Conservation (phyloP, 2,113 vertebrate genomes). For the Caranx ignobilis region DNA sequence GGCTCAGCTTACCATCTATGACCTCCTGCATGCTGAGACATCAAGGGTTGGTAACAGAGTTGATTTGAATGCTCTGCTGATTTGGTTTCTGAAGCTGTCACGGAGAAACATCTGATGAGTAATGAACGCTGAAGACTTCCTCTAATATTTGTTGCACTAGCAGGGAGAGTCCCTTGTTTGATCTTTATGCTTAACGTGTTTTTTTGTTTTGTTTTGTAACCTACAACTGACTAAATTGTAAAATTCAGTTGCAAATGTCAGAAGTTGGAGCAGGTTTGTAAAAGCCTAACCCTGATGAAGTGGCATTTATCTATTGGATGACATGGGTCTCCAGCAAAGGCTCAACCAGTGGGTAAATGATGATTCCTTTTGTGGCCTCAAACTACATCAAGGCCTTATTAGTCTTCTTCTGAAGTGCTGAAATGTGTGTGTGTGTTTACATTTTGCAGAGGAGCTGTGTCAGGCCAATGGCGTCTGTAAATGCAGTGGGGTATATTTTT, state of each 20-base stretch:
- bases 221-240: conserved; percentile 7
- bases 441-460: background rate
- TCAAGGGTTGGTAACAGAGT: background rate
- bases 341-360: background rate
- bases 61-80: background rate
- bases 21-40: background rate
- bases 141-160: conserved; percentile 5
- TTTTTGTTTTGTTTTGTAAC: background rate
- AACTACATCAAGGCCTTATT: background rate
- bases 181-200: conserved; percentile 12
- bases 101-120: background rate
- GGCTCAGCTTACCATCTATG: background rate
- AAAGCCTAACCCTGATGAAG: background rate
- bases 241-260: conserved; percentile 23
- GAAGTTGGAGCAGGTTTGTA: background rate
- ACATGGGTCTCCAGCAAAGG: background rate
- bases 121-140: background rate
- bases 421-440: background rate
- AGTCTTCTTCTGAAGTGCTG: background rate
- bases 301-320: background rate
- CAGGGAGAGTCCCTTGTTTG: conserved; percentile 14
- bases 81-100: background rate
- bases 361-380: background rate
- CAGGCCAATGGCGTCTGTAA: background rate
- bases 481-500: background rate